A percentile compares a stretch with the other conserved stretches of the same genome.
These are phyloP conservation scores for Arizona elegans DNA, from an alignment of 2,113 vertebrate genomes.

Conservation along the genomic window DNA sequence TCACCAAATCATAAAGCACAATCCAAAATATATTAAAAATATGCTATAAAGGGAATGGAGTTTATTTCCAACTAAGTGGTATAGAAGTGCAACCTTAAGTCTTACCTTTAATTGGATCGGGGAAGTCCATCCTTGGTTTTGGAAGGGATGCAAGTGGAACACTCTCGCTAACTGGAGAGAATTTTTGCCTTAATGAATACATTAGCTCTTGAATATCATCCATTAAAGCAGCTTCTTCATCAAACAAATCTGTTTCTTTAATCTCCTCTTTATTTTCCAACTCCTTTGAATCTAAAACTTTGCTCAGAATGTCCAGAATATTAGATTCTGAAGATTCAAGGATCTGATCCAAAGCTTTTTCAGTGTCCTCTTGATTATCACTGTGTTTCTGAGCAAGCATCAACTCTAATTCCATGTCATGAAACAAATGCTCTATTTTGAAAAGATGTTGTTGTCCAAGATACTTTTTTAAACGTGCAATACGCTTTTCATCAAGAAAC, in stretches of 20 bases:
- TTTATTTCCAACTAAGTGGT: not conserved
- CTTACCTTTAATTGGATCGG: conserved; percentile 52
- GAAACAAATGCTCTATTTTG: conserved; percentile 82
- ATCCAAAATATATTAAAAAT: not conserved
- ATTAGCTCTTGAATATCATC: conserved; percentile 90
- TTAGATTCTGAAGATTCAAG: conserved; percentile 79
- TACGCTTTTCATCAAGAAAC: conserved; percentile 75
- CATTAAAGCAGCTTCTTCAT: conserved; percentile 80
- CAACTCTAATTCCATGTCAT: conserved; percentile 79
- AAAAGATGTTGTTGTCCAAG: conserved; percentile 73
- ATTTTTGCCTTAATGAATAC: conserved; percentile 83
- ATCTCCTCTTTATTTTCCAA: conserved; percentile 51
- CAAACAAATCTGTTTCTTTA: conserved; percentile 64
- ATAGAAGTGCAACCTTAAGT: not conserved
- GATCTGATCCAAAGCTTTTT: conserved; percentile 80
- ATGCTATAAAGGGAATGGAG: not conserved
- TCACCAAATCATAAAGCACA: not conserved
- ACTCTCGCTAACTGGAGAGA: conserved; percentile 72
- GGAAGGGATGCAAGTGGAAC: conserved; percentile 50
- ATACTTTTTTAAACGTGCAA: conserved; percentile 74
- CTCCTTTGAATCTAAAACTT: conserved; percentile 75
- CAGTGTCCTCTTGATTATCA: conserved; percentile 64
- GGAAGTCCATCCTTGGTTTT: conserved; percentile 23
- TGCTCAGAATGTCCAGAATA: conserved; percentile 81
- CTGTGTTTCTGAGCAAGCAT: conserved; percentile 63